Conservation (phyloP, 2,888 invertebrate genomes). For the Ichneumoninae sp. region DNA sequence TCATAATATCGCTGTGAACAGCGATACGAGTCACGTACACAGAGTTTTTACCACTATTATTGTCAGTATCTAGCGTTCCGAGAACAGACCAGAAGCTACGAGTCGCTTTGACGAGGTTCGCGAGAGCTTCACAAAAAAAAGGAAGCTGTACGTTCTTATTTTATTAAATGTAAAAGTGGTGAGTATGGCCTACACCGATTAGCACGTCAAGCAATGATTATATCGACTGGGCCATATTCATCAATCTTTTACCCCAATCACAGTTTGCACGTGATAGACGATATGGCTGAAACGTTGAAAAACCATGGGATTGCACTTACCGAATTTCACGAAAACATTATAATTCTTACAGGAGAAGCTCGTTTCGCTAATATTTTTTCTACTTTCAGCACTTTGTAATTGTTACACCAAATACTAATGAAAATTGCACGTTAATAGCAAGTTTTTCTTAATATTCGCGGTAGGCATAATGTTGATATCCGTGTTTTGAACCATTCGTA, state of each 20-base stretch:
- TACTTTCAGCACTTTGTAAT: no score
- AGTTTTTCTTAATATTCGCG: not conserved
- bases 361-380: no score
- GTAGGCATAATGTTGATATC: not conserved
- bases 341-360: no score
- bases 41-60: conserved; percentile 61
- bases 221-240: no score
- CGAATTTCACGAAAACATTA: no score
- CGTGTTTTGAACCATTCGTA: conserved; percentile 1
- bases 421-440: not conserved
- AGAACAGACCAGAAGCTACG: conserved; percentile 52
- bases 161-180: not conserved
- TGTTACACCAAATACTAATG: no score
- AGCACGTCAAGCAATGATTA: no score
- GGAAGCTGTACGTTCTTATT: not conserved
- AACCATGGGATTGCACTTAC: no score
- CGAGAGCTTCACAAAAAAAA: conserved; percentile 1
- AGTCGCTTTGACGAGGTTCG: conserved; percentile 62
- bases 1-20: not conserved
- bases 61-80: conserved; percentile 61
- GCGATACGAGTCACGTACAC: conserved; percentile 30
- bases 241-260: no score
- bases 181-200: not conserved
- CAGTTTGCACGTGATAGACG: no score
- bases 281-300: no score